phyloP scores from a whole-genome alignment of 2,888 invertebrate species.

The Liposcelis brunnea region DNA sequence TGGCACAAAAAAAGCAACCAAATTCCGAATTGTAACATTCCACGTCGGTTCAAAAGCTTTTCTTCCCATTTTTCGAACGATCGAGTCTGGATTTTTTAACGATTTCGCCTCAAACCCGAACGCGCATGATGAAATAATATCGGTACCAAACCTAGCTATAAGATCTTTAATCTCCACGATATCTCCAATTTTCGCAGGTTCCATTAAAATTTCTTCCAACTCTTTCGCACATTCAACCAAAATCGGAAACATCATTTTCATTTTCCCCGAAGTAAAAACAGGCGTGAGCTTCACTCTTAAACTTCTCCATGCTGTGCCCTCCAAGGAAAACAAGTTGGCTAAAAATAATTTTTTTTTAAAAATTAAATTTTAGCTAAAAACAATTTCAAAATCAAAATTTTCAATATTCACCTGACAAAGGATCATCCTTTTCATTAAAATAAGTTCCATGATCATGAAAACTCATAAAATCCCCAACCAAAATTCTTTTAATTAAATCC shows the following conservation, averaged over 20 bases:
- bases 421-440: background rate
- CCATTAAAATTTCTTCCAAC: background rate
- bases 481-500: background rate
- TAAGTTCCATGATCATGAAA: background rate
- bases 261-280: constrained; percentile 22
- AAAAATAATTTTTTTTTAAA: too few species aligned
- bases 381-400: too few species aligned
- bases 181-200: background rate
- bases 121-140: constrained; percentile 19
- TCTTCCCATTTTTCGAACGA: constrained; percentile 15
- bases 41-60: constrained; percentile 14
- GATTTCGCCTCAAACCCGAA: constrained; percentile 19
- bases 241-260: constrained; percentile 18
- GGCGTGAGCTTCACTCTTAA: constrained; percentile 20
- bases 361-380: too few species aligned
- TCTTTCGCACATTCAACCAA: background rate
- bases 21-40: constrained; percentile 4
- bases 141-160: constrained; percentile 18
- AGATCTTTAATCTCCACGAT: background rate
- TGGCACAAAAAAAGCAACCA: background rate
- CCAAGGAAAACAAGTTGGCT: constrained; percentile 11
- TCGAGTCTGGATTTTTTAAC: constrained; percentile 14
- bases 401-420: background rate
- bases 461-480: background rate
- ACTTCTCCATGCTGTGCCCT: constrained; percentile 21